phyloP scores from a whole-genome alignment of 1,140 invertebrate genomes.

The Plutomurus gul region DNA sequence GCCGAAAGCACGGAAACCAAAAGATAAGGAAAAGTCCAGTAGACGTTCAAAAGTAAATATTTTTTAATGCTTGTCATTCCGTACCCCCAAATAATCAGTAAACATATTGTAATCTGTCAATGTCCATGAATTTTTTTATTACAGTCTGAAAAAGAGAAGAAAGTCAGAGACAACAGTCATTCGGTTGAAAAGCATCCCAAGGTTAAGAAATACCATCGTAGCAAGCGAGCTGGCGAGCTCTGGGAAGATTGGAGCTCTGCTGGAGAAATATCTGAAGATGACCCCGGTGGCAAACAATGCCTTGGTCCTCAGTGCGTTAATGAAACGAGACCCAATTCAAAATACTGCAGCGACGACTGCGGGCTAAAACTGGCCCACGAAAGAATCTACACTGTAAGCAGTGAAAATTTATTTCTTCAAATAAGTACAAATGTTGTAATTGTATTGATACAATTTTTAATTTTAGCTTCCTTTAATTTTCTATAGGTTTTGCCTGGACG shows the following conservation, averaged over 20 bases:
- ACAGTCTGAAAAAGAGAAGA: background rate
- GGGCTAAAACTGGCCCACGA: slow-evolving; percentile 87
- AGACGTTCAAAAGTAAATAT: background rate
- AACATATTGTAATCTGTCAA: too few species aligned
- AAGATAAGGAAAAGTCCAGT: slow-evolving; percentile 8
- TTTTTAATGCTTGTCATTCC: too few species aligned
- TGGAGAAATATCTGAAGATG: background rate
- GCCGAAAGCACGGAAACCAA: background rate
- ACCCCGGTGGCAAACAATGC: slow-evolving; percentile 69
- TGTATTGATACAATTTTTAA: slow-evolving; percentile 28
- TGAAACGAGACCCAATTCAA: slow-evolving; percentile 78
- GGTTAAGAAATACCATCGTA: background rate
- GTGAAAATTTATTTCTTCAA: background rate
- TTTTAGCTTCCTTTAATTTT: background rate
- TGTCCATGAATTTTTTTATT: background rate
- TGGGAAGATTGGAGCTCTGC: slow-evolving; percentile 47
- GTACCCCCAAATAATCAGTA: too few species aligned
- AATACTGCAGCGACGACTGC: slow-evolving; percentile 94
- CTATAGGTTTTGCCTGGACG: slow-evolving; percentile 79
- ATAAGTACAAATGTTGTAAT: background rate
- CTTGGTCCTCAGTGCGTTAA: slow-evolving; percentile 85
- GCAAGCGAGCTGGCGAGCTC: background rate
- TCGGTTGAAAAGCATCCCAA: background rate
- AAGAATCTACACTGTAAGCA: slow-evolving; percentile 74
- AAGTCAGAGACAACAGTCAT: background rate